These are phyloP conservation scores for Tipula lateralis DNA, from an alignment of 2,888 invertebrate species.

Conservation along the genomic window DNA sequence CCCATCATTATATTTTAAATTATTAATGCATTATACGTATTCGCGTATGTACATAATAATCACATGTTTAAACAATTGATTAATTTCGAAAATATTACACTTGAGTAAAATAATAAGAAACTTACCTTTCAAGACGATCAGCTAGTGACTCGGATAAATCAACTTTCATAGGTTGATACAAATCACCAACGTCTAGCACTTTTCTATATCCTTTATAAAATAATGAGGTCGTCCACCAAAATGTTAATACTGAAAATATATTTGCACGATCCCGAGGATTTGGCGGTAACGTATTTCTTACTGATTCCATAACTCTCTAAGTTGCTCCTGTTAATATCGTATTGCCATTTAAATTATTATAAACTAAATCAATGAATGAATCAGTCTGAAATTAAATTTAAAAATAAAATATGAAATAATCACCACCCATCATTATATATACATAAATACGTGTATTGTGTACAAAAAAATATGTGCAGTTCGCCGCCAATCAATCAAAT, in stretches of 20 bases:
- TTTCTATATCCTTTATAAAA: slow-evolving; percentile 52
- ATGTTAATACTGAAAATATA: slow-evolving; percentile 48
- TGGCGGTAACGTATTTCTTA: background rate
- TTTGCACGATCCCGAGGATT: slow-evolving; percentile 52
- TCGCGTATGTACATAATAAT: too few relatives aligned
- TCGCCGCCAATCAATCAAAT: background rate
- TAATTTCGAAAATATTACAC: too few relatives aligned
- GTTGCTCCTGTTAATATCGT: background rate
- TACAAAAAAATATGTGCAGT: background rate
- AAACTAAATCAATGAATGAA: background rate
- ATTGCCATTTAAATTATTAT: background rate
- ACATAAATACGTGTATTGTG: too few relatives aligned
- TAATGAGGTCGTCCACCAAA: slow-evolving; percentile 53
- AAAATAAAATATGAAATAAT: background rate
- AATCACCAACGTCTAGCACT: slow-evolving; percentile 50
- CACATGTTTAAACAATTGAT: too few relatives aligned
- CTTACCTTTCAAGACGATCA: slow-evolving; percentile 51
- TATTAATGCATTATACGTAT: too few relatives aligned
- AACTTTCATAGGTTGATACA: slow-evolving; percentile 49
- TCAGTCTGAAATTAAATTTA: background rate
- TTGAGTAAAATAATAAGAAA: background rate
- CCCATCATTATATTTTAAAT: too few relatives aligned
- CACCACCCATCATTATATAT: background rate
- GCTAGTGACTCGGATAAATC: slow-evolving; percentile 52
- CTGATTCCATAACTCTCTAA: background rate